Percentiles rank a stretch among this genome's conserved stretches.
Evolutionary conservation across 2,888 invertebrate genomes (phyloP).

Genomic region (Folsomia candida): DNA sequence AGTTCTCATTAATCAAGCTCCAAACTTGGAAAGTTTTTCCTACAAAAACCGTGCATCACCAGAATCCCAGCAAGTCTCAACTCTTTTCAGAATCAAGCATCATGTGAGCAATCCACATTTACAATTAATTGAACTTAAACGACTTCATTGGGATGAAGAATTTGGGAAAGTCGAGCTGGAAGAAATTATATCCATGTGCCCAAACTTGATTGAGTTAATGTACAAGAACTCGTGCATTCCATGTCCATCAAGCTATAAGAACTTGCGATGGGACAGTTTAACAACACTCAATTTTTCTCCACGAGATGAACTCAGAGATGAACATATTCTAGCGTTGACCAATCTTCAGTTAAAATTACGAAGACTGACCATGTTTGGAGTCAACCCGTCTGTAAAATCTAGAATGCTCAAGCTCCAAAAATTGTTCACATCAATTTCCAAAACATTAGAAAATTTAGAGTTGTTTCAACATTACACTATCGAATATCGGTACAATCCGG

Average conservation of each 20-base stretch:
- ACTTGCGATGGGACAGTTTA: constrained; percentile 13
- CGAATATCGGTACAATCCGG: not conserved
- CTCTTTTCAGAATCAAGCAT: constrained; percentile 21
- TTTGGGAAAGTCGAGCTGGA: constrained; percentile 17
- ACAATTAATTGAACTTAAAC: too few relatives aligned
- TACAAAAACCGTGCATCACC: constrained; percentile 19
- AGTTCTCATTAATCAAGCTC: constrained; percentile 17
- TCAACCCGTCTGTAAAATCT: constrained; percentile 18
- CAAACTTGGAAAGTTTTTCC: constrained; percentile 27
- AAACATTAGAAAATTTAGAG: constrained; percentile 26
- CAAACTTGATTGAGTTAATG: constrained; percentile 27
- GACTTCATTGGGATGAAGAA: constrained; percentile 34
- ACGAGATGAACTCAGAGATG: constrained; percentile 7
- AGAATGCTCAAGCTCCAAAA: constrained; percentile 20
- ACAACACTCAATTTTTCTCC: constrained; percentile 28
- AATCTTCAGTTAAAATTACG: constrained; percentile 20
- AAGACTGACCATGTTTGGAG: constrained; percentile 26
- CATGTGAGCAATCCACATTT: too few relatives aligned
- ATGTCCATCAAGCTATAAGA: not conserved
- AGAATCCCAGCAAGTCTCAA: constrained; percentile 1
- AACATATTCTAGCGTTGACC: constrained; percentile 27
- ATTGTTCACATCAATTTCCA: constrained; percentile 19
- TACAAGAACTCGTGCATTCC: constrained; percentile 23
- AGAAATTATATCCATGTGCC: constrained; percentile 27
- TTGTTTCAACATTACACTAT: constrained; percentile 27